Conservation (phyloP, 2,888 invertebrate genomes). For the Morpho helenor region DNA sequence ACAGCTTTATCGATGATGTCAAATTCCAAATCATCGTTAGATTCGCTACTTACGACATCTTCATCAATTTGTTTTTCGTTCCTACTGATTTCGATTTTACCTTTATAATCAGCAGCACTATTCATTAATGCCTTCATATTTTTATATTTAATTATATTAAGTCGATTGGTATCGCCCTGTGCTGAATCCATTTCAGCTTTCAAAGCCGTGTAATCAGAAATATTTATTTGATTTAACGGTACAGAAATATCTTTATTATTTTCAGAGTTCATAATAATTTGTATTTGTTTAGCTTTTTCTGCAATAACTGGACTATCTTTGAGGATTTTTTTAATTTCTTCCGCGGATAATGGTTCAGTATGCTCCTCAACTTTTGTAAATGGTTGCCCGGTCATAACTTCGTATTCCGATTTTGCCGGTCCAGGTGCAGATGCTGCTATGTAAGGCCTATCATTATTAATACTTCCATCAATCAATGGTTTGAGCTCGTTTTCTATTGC, state of each 20-base stretch:
- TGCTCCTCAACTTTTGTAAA: slow-evolving; percentile 56
- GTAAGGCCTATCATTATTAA: slow-evolving; percentile 40
- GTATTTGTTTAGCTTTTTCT: slow-evolving; percentile 67
- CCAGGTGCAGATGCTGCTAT: slow-evolving; percentile 57
- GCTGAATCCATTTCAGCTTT: slow-evolving; percentile 50
- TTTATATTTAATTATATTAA: slow-evolving; percentile 54
- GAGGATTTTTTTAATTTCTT: slow-evolving; percentile 54
- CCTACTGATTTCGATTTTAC: slow-evolving; percentile 11
- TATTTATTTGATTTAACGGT: slow-evolving; percentile 55
- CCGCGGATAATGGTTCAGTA: slow-evolving; percentile 43
- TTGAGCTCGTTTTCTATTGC: slow-evolving; percentile 63
- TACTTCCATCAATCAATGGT: slow-evolving; percentile 37
- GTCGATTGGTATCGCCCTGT: slow-evolving; percentile 42
- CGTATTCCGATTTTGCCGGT: slow-evolving; percentile 58
- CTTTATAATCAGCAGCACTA: slow-evolving; percentile 37
- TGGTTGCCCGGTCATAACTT: slow-evolving; percentile 71
- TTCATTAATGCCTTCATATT: slow-evolving; percentile 57
- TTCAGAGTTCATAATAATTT: slow-evolving; percentile 47
- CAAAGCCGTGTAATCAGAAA: slow-evolving; percentile 41
- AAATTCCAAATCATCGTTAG: slow-evolving; percentile 49
- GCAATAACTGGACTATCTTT: slow-evolving; percentile 56
- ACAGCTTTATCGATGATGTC: slow-evolving; percentile 63
- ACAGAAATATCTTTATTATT: slow-evolving; percentile 39
- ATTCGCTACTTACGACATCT: slow-evolving; percentile 24
- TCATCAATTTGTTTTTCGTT: slow-evolving; percentile 20